A percentile compares a stretch with the other conserved stretches of the same genome.
These are phyloP conservation scores for Acanthornis magna DNA, from an alignment of 2,797 vertebrate species.

Conservation along the genomic window DNA sequence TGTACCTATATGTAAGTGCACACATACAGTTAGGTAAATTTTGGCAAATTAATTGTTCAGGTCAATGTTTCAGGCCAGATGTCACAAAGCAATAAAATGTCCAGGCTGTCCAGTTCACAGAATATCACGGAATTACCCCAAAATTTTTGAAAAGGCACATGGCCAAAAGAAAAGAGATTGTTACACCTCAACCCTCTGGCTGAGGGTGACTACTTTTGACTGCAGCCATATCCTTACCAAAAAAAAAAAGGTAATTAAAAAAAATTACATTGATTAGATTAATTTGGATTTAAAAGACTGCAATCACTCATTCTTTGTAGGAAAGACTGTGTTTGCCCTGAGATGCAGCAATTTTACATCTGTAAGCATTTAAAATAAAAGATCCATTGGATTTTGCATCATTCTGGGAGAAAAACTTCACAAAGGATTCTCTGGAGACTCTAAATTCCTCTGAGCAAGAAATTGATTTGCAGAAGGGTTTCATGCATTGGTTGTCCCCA, in stretches of 20 bases:
- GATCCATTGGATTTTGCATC: neutral
- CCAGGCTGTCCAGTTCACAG: neutral
- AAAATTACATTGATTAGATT: neutral
- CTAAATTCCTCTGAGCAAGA: neutral
- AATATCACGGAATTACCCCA: neutral
- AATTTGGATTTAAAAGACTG: neutral
- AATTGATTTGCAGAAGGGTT: neutral
- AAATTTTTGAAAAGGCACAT: neutral
- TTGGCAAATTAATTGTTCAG: neutral
- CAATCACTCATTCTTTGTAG: neutral
- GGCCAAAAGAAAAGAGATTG: neutral
- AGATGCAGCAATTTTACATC: neutral
- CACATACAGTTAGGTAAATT: neutral
- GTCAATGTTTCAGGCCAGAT: neutral
- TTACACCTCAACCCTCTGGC: neutral
- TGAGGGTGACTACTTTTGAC: neutral
- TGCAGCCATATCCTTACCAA: neutral
- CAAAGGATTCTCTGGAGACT: neutral
- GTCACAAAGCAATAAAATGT: neutral
- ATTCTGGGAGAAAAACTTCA: neutral
- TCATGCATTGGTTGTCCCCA: neutral
- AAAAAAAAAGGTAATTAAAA: neutral
- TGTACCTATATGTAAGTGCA: fast-evolving
- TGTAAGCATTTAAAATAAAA: neutral
- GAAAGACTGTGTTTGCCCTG: neutral